phyloP scores from a whole-genome alignment of 2,113 vertebrate species.

The Tupaia chinensis region DNA sequence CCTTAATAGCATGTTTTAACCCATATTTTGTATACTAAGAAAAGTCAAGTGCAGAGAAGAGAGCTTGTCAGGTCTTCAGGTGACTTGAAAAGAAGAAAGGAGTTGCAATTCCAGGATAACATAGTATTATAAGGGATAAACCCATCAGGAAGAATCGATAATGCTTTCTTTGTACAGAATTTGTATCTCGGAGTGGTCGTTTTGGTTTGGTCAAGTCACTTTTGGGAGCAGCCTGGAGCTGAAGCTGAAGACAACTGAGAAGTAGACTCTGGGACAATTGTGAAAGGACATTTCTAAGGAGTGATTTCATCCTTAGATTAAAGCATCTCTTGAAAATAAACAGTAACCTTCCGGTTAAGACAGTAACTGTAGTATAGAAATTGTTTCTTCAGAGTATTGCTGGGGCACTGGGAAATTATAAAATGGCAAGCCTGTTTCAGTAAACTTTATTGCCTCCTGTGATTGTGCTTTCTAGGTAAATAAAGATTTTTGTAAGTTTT shows the following conservation, averaged over 20 bases:
- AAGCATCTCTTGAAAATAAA: neutral
- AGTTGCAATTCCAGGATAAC: neutral
- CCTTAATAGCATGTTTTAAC: neutral
- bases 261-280: too few relatives aligned
- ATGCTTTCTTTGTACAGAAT: neutral
- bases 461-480: neutral
- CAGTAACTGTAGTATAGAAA: neutral
- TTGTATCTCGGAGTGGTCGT: neutral
- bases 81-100: neutral
- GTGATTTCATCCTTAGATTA: neutral
- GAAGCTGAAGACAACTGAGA: neutral
- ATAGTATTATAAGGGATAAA: neutral
- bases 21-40: neutral
- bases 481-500: neutral
- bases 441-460: neutral
- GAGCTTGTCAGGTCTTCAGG: neutral
- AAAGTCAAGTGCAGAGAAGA: neutral
- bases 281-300: neutral
- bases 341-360: neutral
- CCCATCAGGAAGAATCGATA: rapidly evolving
- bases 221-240: neutral
- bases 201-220: neutral
- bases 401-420: neutral
- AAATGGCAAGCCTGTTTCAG: neutral
- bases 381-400: neutral